These are phyloP conservation scores for Zophobas morio DNA, from an alignment of 1,140 invertebrate species.

Conservation along the genomic window DNA sequence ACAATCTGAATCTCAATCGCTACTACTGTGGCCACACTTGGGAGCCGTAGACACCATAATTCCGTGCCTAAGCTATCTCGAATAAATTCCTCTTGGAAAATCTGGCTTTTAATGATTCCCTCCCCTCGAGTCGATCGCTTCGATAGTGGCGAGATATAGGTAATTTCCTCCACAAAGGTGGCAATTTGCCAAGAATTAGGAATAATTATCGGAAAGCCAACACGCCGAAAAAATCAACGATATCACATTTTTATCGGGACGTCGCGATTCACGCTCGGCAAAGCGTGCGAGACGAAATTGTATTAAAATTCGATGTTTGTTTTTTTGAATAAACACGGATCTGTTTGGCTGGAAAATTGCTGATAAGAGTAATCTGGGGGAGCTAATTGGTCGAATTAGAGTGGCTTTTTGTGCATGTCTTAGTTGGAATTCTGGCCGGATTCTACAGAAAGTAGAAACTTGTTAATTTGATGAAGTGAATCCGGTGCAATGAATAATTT, in stretches of 20 bases:
- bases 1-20: constrained; percentile 47
- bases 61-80: constrained; percentile 1
- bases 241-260: constrained; percentile 19
- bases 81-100: constrained; percentile 19
- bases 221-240: constrained; percentile 15
- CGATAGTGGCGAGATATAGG: background rate
- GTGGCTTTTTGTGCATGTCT: background rate
- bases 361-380: constrained; percentile 9
- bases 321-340: background rate
- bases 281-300: constrained; percentile 1
- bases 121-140: background rate
- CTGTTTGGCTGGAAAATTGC: background rate
- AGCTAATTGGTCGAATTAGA: background rate
- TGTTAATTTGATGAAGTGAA: constrained; percentile 4
- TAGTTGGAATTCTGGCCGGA: background rate
- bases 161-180: constrained; percentile 30
- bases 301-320: constrained; percentile 29
- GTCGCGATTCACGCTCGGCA: constrained; percentile 10
- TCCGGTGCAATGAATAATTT: constrained; percentile 21
- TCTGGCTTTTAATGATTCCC: constrained; percentile 11
- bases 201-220: constrained; percentile 28
- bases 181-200: constrained; percentile 40
- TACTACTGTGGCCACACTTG: constrained; percentile 58
- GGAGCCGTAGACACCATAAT: constrained; percentile 41
- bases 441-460: constrained; percentile 12